Evolutionary conservation across 2,888 invertebrate genomes (phyloP), one percentile per base, ranked within the genome.

Genomic region (Caenorhabditis doughertyi): DNA sequence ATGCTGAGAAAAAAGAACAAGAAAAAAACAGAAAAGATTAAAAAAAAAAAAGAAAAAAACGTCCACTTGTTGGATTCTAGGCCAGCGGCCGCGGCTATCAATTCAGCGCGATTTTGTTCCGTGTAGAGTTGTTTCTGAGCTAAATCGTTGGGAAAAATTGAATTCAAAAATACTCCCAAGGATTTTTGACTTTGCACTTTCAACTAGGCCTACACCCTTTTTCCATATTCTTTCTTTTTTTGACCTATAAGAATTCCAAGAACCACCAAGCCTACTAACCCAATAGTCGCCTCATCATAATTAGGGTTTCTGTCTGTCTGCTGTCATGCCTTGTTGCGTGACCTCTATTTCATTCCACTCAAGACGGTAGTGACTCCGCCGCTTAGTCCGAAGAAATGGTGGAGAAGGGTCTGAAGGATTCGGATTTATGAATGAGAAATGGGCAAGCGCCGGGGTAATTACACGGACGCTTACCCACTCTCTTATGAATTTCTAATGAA

Each of bases 401-500:
- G n/a, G n/a, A n/a, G n/a, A n/a, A n/a, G n/a, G n/a, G n/a, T n/a
- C n/a, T n/a, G n/a, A n/a, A n/a, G n/a, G n/a, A n/a, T n/a, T n/a
- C n/a, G 73, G 73, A 73, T 73, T 73, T 73, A 73, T 73, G 73
- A 64, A 73, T 73, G 53, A 60, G 58, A 23, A 58, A 70, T 44
- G 65, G 44, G 23, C 32, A n/a, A 44, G 51, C 21, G n/a, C 21
- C n/a, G n/a, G 65, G 51, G 68, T 51, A 60, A 68, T 77, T 60
- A 68, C 51, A 56, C 60, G 35, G 58, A 47, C 53, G 58, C 51
- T 62, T 55, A 47, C 13, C 11, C 32, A 47, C 32, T 3, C 49
- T n/a, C 67, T 56, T 76, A 65, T 76, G 76, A 76, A 65, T 76
- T 60, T 58, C 58, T 67, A 67, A 76, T 76, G 65, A 72, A 62